Percentiles rank a stretch among this genome's conserved stretches.
These are phyloP conservation scores for Prolemur simus DNA, from an alignment of 2,113 vertebrate genomes.

Conservation along the genomic window DNA sequence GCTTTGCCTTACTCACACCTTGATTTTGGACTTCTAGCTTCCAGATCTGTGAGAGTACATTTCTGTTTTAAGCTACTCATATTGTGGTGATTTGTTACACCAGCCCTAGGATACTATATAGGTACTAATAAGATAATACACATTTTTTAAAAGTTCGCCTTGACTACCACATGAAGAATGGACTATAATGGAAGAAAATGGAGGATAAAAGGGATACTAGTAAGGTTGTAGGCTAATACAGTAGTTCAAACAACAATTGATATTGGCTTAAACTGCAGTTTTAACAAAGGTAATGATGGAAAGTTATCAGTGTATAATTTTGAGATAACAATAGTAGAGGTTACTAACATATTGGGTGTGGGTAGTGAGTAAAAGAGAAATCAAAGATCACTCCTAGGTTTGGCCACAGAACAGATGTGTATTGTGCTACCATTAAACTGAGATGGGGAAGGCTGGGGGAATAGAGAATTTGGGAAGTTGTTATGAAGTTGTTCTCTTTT, in stretches of 20 bases:
- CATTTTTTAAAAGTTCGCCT: not conserved
- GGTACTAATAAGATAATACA: not conserved
- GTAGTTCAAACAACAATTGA: not conserved
- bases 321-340: not conserved
- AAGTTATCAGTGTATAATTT: not conserved
- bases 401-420: not conserved
- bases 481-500: not conserved
- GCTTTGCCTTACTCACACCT: not conserved
- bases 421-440: not conserved
- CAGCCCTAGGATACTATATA: not conserved
- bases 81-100: not conserved
- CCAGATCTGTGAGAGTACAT: not conserved
- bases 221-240: not conserved
- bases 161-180: not conserved
- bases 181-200: not conserved
- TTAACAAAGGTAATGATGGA: not conserved
- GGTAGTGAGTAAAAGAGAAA: not conserved
- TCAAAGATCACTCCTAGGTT: not conserved
- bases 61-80: not conserved
- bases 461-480: not conserved
- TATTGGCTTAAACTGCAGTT: not conserved
- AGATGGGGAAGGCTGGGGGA: not conserved
- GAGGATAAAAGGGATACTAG: not conserved
- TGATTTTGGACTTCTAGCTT: not conserved
- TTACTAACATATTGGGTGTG: not conserved